Percentiles rank a stretch among this genome's conserved stretches.
Conservation (phyloP, 1,140 invertebrate species). For the Drosophila obscura region DNA sequence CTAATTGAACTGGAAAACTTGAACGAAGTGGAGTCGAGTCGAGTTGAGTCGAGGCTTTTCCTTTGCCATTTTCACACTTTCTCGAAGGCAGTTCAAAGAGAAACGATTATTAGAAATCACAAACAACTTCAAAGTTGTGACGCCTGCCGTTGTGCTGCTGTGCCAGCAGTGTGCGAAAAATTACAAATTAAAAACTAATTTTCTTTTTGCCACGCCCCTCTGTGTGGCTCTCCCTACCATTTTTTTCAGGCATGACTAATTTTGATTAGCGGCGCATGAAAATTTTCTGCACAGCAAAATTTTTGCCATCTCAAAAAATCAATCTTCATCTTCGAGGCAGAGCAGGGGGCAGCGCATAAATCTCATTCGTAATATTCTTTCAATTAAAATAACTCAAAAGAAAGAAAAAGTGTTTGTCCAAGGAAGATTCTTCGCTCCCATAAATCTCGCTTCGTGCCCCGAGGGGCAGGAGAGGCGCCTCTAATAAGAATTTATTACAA, state of each 20-base stretch:
- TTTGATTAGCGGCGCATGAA: conserved; percentile 61
- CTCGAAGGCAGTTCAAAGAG: conserved; percentile 58
- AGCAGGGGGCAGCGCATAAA: conserved; percentile 18
- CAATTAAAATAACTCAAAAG: conserved; percentile 50
- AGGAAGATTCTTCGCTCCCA: neutral
- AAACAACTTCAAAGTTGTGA: conserved; percentile 67
- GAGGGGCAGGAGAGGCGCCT: conserved; percentile 26
- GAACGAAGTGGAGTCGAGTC: conserved; percentile 2
- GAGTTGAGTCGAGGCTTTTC: conserved; percentile 16
- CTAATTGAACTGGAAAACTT: conserved; percentile 57
- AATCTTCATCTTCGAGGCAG: conserved; percentile 63
- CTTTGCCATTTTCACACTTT: conserved; percentile 53
- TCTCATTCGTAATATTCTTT: conserved; percentile 49
- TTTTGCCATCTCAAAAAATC: conserved; percentile 46
- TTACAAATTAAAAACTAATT: conserved; percentile 68
- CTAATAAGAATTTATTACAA: conserved; percentile 72
- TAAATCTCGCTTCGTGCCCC: neutral
- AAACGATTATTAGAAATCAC: conserved; percentile 52
- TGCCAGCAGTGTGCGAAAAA: conserved; percentile 41
- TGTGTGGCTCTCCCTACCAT: neutral
- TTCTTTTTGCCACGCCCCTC: conserved; percentile 14
- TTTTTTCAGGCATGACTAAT: conserved; percentile 55
- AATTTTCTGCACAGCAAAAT: conserved; percentile 26
- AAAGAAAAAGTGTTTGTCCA: neutral
- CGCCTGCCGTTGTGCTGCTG: conserved; percentile 4